A percentile compares a stretch with the other conserved stretches of the same genome.
Evolutionary conservation across 1,140 invertebrate genomes (phyloP).

Genomic region (Pseudomyrmex pallidus): DNA sequence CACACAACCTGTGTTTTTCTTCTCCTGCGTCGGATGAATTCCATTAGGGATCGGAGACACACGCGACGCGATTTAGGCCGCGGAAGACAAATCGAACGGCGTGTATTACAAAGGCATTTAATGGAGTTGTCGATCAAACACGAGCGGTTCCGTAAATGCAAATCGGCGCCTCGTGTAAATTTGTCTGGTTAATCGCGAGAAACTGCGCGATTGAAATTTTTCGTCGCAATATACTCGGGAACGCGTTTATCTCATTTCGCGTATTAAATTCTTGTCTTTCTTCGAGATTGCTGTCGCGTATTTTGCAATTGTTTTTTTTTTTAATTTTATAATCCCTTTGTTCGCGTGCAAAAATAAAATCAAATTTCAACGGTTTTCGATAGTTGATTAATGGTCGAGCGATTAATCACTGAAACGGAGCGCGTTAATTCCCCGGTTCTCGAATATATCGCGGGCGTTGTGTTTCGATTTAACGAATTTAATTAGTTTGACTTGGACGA

Average conservation of each 20-base stretch:
- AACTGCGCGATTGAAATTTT: background rate
- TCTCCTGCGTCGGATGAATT: slow-evolving; percentile 12
- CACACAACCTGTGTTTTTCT: slow-evolving; percentile 47
- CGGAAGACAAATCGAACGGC: slow-evolving; percentile 7
- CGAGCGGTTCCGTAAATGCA: background rate
- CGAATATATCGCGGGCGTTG: background rate
- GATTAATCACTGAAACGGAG: background rate
- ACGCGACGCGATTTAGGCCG: background rate
- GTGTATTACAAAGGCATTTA: slow-evolving; percentile 1
- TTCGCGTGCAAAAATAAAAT: too few species aligned
- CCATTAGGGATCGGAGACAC: slow-evolving; percentile 38
- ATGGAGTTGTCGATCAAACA: slow-evolving; percentile 16
- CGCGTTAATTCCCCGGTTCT: slow-evolving; percentile 7
- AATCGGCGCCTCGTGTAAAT: background rate
- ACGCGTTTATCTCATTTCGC: background rate
- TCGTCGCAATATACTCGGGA: background rate
- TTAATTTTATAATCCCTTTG: background rate
- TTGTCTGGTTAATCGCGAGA: background rate
- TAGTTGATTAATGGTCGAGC: too few species aligned
- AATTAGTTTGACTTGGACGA: slow-evolving; percentile 41
- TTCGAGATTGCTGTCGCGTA: too few species aligned
- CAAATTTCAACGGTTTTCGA: background rate
- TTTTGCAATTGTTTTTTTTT: background rate
- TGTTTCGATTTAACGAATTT: slow-evolving; percentile 39
- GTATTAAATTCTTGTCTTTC: background rate